Conservation (phyloP, 2,888 invertebrate species). For the Bugula neritina region DNA sequence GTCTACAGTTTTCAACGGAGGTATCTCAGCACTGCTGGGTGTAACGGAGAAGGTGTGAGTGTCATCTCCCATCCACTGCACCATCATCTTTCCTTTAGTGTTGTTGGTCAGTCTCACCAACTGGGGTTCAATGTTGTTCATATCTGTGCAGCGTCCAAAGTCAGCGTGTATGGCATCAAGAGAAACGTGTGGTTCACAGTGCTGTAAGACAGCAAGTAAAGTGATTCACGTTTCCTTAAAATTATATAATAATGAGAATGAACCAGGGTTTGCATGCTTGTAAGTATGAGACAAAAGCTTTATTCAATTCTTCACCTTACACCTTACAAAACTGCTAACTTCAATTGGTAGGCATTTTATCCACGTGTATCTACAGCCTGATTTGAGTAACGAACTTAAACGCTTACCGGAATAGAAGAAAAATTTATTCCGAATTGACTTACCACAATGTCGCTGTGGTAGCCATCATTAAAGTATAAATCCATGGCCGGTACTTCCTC, state of each 20-base stretch:
- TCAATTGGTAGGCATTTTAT: no score
- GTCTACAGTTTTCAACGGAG: constrained; percentile 46
- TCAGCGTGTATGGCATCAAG: constrained; percentile 42
- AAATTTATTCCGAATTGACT: constrained; percentile 33
- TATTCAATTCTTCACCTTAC: no score
- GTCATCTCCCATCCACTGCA: constrained; percentile 45
- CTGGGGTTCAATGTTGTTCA: constrained; percentile 39
- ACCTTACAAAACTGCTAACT: no score
- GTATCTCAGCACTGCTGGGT: constrained; percentile 44
- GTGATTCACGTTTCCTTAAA: no score
- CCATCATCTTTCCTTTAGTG: constrained; percentile 49
- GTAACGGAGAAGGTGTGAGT: constrained; percentile 42
- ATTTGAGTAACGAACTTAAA: no score
- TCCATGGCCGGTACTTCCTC: constrained; percentile 38
- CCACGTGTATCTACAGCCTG: no score
- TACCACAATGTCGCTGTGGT: constrained; percentile 46
- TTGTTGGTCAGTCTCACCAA: constrained; percentile 47
- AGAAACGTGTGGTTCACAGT: constrained; percentile 46
- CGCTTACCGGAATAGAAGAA: no score
- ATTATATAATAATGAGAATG: no score
- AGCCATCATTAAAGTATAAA: constrained; percentile 50
- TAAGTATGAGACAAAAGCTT: no score
- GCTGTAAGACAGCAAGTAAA: constrained; percentile 35
- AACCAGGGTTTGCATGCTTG: no score
- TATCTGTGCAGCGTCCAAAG: constrained; percentile 45